Conservation (phyloP, 2,113 vertebrate genomes). For the Aepyceros melampus region DNA sequence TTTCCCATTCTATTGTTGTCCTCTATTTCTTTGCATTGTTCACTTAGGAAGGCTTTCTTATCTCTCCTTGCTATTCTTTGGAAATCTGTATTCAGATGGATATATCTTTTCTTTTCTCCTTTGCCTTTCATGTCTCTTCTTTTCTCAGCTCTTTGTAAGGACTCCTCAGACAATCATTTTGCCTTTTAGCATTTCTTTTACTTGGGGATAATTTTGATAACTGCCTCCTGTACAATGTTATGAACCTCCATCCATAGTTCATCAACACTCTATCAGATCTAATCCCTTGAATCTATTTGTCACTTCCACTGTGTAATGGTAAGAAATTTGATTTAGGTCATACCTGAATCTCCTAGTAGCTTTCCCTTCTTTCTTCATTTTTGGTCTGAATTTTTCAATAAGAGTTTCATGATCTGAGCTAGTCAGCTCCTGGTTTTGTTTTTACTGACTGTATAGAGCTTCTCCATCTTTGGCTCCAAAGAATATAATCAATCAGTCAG, state of each 20-base stretch:
- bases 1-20: background rate
- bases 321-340: background rate
- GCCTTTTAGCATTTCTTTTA: background rate
- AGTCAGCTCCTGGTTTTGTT: background rate
- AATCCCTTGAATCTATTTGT: background rate
- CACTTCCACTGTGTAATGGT: background rate
- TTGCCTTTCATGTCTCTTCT: background rate
- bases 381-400: background rate
- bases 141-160: background rate
- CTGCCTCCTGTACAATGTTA: background rate
- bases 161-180: background rate
- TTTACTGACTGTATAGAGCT: background rate
- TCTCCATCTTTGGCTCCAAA: background rate
- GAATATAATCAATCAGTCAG: background rate
- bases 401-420: background rate
- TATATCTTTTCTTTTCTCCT: background rate
- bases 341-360: background rate
- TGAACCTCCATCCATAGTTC: rapidly evolving
- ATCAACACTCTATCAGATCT: background rate
- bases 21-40: background rate
- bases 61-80: background rate
- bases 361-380: background rate
- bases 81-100: background rate
- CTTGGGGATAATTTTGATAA: background rate
- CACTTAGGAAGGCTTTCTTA: background rate